A percentile compares a stretch with the other conserved stretches of the same genome.
phyloP scores from a whole-genome alignment of 2,113 vertebrate genomes.

The Gnathonemus echidnorhynchus region DNA sequence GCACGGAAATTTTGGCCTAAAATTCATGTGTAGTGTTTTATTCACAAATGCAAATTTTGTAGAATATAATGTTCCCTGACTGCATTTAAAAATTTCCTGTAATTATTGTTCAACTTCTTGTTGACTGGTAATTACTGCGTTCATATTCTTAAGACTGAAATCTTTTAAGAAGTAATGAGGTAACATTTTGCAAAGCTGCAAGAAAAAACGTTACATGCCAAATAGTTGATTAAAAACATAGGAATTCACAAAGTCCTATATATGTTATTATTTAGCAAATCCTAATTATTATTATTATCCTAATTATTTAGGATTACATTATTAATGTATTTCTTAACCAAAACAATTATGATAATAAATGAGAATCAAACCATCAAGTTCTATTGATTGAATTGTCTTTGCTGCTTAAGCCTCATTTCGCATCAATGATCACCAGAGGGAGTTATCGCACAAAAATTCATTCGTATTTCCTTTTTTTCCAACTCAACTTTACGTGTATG shows the following conservation, averaged over 20 bases:
- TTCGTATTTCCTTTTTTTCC: not conserved
- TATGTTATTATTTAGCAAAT: not conserved
- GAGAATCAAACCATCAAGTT: not conserved
- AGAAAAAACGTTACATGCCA: not conserved
- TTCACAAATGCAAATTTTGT: not conserved
- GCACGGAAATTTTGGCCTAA: not conserved
- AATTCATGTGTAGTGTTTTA: not conserved
- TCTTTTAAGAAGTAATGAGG: not conserved
- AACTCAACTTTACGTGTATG: not conserved
- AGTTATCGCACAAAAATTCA: not conserved
- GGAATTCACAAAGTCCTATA: not conserved
- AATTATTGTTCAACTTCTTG: not conserved
- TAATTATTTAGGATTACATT: not conserved
- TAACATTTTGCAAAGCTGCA: not conserved
- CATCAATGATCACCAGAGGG: slow-evolving; percentile 31
- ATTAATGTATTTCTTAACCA: not conserved
- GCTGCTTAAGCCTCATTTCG: slow-evolving; percentile 2
- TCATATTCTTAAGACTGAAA: not conserved
- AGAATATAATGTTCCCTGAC: not conserved
- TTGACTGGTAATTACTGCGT: not conserved
- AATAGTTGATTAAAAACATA: not conserved
- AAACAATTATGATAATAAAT: not conserved
- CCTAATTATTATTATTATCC: not conserved
- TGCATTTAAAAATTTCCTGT: not conserved
- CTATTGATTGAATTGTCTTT: not conserved